phyloP scores from a whole-genome alignment of 2,797 vertebrate genomes.

The Pempheris klunzingeri region DNA sequence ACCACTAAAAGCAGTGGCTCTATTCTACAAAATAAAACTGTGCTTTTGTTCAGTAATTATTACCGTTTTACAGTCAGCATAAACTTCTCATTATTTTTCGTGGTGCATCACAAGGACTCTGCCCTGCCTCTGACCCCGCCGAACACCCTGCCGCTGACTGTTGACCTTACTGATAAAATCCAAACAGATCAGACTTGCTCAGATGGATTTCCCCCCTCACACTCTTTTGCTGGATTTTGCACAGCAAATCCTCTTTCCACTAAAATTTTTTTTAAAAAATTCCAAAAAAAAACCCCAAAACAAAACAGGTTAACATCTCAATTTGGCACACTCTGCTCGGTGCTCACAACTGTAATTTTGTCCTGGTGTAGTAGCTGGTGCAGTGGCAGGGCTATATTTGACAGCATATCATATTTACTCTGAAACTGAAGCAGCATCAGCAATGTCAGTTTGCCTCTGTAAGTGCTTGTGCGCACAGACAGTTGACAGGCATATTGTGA shows the following conservation, averaged over 20 bases:
- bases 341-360: slow-evolving; percentile 18
- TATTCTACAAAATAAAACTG: not conserved
- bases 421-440: slow-evolving; percentile 44
- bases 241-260: slow-evolving; percentile 42
- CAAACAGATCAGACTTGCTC: slow-evolving; percentile 30
- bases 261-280: slow-evolving; percentile 1
- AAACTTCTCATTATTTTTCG: not conserved
- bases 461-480: slow-evolving; percentile 57
- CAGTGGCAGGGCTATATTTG: slow-evolving; percentile 34
- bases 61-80: not conserved
- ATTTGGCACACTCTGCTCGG: slow-evolving; percentile 25
- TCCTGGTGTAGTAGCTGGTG: slow-evolving; percentile 21
- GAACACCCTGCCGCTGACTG: slow-evolving; percentile 2
- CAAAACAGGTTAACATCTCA: slow-evolving; percentile 34
- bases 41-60: not conserved
- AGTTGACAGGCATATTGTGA: slow-evolving; percentile 59
- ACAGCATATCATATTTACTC: slow-evolving; percentile 58
- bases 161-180: slow-evolving; percentile 40
- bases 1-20: not conserved
- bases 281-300: slow-evolving; percentile 6
- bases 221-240: slow-evolving; percentile 37
- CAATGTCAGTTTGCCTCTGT: slow-evolving; percentile 51
- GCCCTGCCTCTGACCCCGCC: slow-evolving; percentile 15
- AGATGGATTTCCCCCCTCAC: slow-evolving; percentile 27
- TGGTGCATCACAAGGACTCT: not conserved